These are phyloP conservation scores for Syrphus vitripennis DNA, from an alignment of 2,888 invertebrate genomes.

Conservation along the genomic window DNA sequence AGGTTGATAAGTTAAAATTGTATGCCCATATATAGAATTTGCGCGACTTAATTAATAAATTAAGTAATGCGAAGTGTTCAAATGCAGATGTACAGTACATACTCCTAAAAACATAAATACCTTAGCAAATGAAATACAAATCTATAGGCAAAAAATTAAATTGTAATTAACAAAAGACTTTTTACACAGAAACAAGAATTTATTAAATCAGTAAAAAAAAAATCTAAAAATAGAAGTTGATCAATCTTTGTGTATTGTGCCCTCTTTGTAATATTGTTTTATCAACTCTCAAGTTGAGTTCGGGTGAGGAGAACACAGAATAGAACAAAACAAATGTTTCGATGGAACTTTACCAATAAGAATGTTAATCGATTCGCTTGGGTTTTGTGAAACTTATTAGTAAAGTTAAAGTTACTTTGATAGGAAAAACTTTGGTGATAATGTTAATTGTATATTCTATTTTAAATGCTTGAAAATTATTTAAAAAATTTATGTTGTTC, in stretches of 20 bases:
- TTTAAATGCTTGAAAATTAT: background rate
- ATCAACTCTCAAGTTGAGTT: background rate
- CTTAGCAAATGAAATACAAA: background rate
- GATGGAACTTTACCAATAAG: conserved; percentile 7
- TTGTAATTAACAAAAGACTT: background rate
- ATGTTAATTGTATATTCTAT: background rate
- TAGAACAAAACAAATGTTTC: background rate
- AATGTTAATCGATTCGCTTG: background rate
- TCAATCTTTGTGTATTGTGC: background rate
- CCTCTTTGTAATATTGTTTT: background rate
- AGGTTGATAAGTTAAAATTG: background rate
- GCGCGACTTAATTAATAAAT: no score
- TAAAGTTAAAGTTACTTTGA: background rate
- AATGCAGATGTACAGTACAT: no score
- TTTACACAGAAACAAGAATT: background rate
- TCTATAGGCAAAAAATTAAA: no score
- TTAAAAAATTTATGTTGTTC: no score
- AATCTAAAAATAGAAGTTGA: conserved; percentile 44
- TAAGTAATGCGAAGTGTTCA: background rate
- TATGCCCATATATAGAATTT: no score
- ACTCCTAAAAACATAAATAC: background rate
- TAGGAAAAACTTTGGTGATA: conserved; percentile 11
- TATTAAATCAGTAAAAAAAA: background rate
- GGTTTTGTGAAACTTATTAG: background rate
- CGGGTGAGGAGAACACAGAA: no score